Evolutionary conservation across 2,113 vertebrate species (phyloP).

Genomic region (Hydrochoerus hydrochaeris): DNA sequence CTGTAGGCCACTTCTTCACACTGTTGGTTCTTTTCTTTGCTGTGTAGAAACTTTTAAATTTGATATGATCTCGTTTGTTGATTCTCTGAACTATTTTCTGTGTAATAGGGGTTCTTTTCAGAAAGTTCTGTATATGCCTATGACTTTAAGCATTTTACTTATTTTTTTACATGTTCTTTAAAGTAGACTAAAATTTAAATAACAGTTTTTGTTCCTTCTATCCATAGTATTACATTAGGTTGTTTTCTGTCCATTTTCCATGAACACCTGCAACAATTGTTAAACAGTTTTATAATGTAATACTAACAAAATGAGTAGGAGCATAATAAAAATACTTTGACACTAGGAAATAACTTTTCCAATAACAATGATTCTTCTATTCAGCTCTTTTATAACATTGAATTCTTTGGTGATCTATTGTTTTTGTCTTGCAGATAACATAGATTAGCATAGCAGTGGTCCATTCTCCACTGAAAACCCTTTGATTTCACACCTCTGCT

Average conservation of each 20-base stretch:
- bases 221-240: not conserved
- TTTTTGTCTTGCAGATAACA: not conserved
- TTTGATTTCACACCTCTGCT: not conserved
- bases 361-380: not conserved
- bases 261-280: not conserved
- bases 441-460: not conserved
- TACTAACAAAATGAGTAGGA: not conserved
- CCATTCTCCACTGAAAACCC: not conserved
- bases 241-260: not conserved
- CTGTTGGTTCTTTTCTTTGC: not conserved
- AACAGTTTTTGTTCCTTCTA: not conserved
- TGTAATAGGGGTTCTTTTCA: not conserved
- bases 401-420: not conserved
- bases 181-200: not conserved
- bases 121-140: not conserved
- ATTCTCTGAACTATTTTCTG: no score
- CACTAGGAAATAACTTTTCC: not conserved
- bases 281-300: not conserved
- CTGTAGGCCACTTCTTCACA: not conserved
- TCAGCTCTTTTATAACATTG: not conserved
- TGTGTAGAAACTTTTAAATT: not conserved
- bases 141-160: not conserved
- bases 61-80: no score
- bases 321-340: conserved; percentile 11
- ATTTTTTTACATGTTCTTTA: conserved; percentile 1